Base-by-base conservation (phyloP, 2,113 vertebrate genomes). In the Rattus rattus region DNA sequence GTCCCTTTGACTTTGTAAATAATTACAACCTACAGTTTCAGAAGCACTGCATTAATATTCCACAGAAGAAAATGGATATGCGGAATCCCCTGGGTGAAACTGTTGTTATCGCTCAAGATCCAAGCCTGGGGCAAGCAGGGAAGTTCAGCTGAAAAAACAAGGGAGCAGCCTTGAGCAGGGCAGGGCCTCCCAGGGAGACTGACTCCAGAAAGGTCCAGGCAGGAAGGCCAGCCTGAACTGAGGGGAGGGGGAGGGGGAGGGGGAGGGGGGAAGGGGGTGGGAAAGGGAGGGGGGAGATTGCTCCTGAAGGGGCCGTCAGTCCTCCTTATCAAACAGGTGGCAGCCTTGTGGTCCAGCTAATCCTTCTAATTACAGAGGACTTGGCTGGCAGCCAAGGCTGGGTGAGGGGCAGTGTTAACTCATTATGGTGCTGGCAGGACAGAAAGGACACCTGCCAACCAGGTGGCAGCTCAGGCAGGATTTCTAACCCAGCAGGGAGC, bases 261-360 rank as follows among this genome's bases (percentile, higher is more conserved):
- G 19, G 19, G 36, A 16, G 2, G 39, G 69, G 47, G 19, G 30
- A 12, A 52, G 72, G n/a, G n/a, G n/a, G n/a, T n/a, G n/a, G n/a
- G n/a, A n/a, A 30, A 36, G 67, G 13, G 36, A 69, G 73, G 73
- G 33, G 3, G 5, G 19, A 24, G 56, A 0, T 0, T 69, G 59
- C n/a, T 61, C 69, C 72, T 28, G 7, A 52, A 72, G 56, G 70
- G 76, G 69, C 90, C 89, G 5, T n/a, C n/a, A n/a, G n/a, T n/a
- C 61, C 30, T 92, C 92, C 80, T 76, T 54, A 43, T 86, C 92
- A 91, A 94, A 96, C 97, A 97, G 96, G 95, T 92, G 94, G 92
- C 88, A 95, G 91, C 85, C 77, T 83, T 43, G 2, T 4, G n/a
- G 59, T 79, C 81, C 77, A 30, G 43, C 49, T 93, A 92, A 92